phyloP scores from a whole-genome alignment of 2,113 vertebrate genomes.

The Perca fluviatilis region DNA sequence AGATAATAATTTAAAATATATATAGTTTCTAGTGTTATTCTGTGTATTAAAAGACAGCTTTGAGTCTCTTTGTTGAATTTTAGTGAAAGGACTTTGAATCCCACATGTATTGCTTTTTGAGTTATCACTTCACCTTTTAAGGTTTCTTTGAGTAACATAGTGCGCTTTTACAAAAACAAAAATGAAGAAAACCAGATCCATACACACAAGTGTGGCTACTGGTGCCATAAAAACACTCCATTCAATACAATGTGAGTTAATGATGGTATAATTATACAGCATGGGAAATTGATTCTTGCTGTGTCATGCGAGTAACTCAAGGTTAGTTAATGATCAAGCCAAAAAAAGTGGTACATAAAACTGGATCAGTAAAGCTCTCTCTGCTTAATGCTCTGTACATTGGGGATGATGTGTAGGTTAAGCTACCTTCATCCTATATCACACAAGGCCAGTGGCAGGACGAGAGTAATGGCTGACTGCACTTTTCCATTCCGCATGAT shows the following conservation, averaged over 20 bases:
- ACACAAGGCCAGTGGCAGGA: slow-evolving; percentile 65
- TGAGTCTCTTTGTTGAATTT: too few species aligned
- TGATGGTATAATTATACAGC: slow-evolving; percentile 78
- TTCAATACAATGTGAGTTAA: slow-evolving; percentile 73
- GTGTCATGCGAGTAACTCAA: slow-evolving; percentile 77
- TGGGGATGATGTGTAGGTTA: slow-evolving; percentile 56
- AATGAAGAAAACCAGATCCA: slow-evolving; percentile 47
- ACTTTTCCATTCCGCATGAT: slow-evolving; percentile 57
- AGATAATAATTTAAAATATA: neutral
- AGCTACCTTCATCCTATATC: slow-evolving; percentile 59
- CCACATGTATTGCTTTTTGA: slow-evolving; percentile 2
- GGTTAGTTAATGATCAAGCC: slow-evolving; percentile 73
- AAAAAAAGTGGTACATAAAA: slow-evolving; percentile 50
- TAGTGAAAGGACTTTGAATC: too few species aligned
- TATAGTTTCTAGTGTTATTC: too few species aligned
- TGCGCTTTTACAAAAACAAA: slow-evolving; percentile 22
- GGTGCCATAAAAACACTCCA: slow-evolving; percentile 60
- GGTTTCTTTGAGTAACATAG: neutral
- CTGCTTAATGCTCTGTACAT: slow-evolving; percentile 23
- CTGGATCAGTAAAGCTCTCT: slow-evolving; percentile 37
- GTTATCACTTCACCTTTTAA: slow-evolving; percentile 4
- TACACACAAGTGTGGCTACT: slow-evolving; percentile 51
- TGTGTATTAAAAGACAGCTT: too few species aligned
- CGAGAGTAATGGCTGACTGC: slow-evolving; percentile 62
- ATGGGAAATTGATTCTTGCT: slow-evolving; percentile 74